Conservation (phyloP, 2,113 vertebrate genomes). For the Scophthalmus maximus region DNA sequence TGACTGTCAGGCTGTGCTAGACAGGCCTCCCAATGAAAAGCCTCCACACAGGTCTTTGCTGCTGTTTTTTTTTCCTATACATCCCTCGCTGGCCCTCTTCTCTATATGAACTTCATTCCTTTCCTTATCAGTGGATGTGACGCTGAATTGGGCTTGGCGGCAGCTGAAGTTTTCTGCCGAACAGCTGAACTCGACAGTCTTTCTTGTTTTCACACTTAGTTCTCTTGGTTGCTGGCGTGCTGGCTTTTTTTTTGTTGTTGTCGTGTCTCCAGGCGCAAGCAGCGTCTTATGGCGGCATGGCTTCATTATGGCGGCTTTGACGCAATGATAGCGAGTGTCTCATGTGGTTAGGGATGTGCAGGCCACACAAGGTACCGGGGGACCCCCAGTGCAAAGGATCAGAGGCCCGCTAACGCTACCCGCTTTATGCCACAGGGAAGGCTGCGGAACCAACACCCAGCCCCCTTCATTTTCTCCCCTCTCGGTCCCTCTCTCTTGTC, state of each 20-base stretch:
- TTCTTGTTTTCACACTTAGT: conserved; percentile 30
- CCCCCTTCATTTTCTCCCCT: conserved; percentile 52
- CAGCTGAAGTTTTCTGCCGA: conserved; percentile 53
- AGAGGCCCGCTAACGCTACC: conserved; percentile 72
- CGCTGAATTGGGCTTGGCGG: conserved; percentile 43
- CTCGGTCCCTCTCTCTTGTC: conserved; percentile 60
- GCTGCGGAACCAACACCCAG: conserved; percentile 64
- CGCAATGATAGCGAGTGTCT: conserved; percentile 64
- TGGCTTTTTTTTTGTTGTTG: conserved; percentile 65
- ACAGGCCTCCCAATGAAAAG: conserved; percentile 58
- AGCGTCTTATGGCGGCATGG: conserved; percentile 39
- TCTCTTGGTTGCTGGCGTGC: conserved; percentile 45
- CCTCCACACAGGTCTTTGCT: conserved; percentile 51
- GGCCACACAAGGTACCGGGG: conserved; percentile 76
- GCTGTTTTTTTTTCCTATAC: conserved; percentile 52
- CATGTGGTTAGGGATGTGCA: conserved; percentile 67
- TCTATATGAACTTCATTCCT: conserved; percentile 38
- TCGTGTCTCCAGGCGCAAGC: conserved; percentile 68
- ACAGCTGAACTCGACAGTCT: conserved; percentile 55
- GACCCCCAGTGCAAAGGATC: conserved; percentile 79
- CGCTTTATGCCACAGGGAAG: conserved; percentile 76
- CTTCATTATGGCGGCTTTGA: conserved; percentile 75
- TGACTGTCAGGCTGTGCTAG: conserved; percentile 61
- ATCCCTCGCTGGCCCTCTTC: conserved; percentile 52
- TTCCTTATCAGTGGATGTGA: conserved; percentile 33